A percentile compares a stretch with the other conserved stretches of the same genome.
Conservation (phyloP, 2,113 vertebrate species). For the Neodon shergylaensis region DNA sequence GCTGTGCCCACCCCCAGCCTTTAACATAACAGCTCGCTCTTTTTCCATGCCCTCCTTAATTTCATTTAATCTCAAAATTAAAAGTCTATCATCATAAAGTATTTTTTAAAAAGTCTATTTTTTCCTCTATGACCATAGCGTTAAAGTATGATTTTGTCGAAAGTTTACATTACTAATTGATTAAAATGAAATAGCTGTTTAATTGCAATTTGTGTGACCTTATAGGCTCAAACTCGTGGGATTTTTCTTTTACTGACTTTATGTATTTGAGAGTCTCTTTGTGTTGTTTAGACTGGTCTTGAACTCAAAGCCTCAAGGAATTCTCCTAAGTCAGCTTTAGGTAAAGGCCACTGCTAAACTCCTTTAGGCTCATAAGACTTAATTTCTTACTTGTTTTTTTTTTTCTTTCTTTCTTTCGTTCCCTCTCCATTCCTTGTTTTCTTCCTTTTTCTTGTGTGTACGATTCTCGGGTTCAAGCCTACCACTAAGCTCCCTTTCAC, state of each 20-base stretch:
- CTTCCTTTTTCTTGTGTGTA: too few species aligned
- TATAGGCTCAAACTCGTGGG: neutral
- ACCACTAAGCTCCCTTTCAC: too few species aligned
- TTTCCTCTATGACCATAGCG: neutral
- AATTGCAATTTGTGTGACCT: neutral
- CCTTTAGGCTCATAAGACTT: neutral
- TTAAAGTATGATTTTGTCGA: neutral
- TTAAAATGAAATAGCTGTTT: neutral
- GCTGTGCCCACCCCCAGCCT: neutral
- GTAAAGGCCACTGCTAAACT: neutral
- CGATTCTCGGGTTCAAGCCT: neutral
- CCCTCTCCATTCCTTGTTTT: neutral
- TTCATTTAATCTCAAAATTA: slow-evolving; percentile 4
- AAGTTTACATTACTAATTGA: neutral
- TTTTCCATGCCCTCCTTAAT: neutral
- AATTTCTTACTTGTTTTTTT: neutral
- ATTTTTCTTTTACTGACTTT: neutral
- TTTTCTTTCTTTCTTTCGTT: neutral
- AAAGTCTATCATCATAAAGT: neutral
- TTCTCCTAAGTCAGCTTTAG: neutral
- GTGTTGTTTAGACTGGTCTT: neutral
- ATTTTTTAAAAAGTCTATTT: neutral
- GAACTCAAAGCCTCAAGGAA: neutral
- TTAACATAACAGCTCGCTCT: neutral
- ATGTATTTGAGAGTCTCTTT: neutral